Base-by-base conservation (phyloP, 2,113 vertebrate species). In the Ovibos moschatus region DNA sequence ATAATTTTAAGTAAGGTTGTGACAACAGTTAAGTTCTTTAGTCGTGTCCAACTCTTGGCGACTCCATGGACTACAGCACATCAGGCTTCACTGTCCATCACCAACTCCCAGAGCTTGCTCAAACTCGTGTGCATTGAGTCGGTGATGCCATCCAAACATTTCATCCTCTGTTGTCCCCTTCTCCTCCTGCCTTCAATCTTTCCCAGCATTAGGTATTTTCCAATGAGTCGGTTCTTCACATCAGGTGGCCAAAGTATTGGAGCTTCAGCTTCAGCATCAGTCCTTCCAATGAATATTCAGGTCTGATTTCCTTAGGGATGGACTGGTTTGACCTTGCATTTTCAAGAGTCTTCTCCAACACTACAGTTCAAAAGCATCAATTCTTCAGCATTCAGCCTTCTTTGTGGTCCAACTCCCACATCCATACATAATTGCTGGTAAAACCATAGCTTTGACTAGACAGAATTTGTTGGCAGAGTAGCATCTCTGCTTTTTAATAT, bases 1-100 rank as follows among this genome's bases (percentile, higher is more conserved):
- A 55, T 86, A 82, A 83, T 67, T 89, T 55, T 86, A 53, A 43
- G 3, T 28, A 40, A 40, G 51, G 3, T 25, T 91, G 85, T 74
- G n/a, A 23, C n/a, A 74, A 74, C 67, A 40, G n/a, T 40, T 74
- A 36, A 23, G 19, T 40, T 74, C 67, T 40, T 71, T 40, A 74
- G n/a, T 74, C n/a, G 0, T 40, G n/a, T 74, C 10, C n/a, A 74
- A 40, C n/a, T 74, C 10, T 71, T 71, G 19, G 10, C 0, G 2
- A 40, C 5, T 12, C 19, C 67, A 71, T 40, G n/a, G n/a, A 71
- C 19, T 6, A 71, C n/a, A 40, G 67, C n/a, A 23, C 10, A 12
- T 6, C n/a, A 71, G 19, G 19, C n/a, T 40, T 71, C 67, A 6
- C n/a, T 40, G 1, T 40, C 67, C 5, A 71, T 71, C 67, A 6